Base-by-base conservation (phyloP, 2,797 vertebrate genomes). In the Sebastes nivosus region DNA sequence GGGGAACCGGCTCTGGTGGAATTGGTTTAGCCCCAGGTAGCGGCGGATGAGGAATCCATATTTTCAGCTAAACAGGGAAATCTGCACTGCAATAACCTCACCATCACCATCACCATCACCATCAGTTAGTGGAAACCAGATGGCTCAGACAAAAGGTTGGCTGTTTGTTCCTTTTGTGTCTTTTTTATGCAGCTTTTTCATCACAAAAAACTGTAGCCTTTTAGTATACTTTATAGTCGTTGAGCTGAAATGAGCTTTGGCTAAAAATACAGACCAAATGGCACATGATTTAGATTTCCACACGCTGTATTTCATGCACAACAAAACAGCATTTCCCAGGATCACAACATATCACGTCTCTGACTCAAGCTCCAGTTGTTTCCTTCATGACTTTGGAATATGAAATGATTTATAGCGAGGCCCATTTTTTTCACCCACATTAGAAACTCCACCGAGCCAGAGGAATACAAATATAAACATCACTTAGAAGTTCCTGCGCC, bases 401-500 rank as follows among this genome's bases (percentile, higher is more conserved):
- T 61, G 76, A 81, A 87, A 80, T 87, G 86, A 89, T 88, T 93
- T 87, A 87, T 71, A 70, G 79, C 20, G 16, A 84, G 81, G 77
- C 54, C 13, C 71, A 74, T 87, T 84, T 78, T 38, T 38, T 84
- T 90, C 85, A 82, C 34, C 87, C 85, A 57, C 71, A 80, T 85
- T 82, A 52, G 74, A 87, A 89, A 83, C 78, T 77, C 60, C 65
- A 6, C 57, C 6, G 63, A 87, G 88, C 89, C 82, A 85, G 64
- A 89, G 54, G 34, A 85, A 87, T 14, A 83, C 82, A 91, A 86
- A 90, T 86, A 85, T 80, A 91, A 93, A 92, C 90, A 88, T 86
- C 75, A 82, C 72, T 91, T 84, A 42, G 77, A 58, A 55, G 81
- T 79, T 86, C 81, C 82, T 88, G 75, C 32, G 61, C 59, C 77